Conservation (phyloP, 2,797 vertebrate genomes). For the Falco columbarius region DNA sequence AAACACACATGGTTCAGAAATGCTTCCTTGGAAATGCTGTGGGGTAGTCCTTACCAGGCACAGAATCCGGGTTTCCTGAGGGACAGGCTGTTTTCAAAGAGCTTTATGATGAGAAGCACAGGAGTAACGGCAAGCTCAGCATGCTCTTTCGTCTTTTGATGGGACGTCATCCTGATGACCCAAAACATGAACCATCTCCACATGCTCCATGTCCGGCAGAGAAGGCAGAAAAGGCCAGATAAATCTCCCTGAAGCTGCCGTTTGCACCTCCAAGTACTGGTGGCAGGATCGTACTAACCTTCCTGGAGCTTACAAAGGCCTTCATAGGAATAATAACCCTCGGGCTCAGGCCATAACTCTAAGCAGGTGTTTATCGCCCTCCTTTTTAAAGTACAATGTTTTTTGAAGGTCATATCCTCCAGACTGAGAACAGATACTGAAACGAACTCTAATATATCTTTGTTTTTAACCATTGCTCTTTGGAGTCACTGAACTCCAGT, state of each 20-base stretch:
- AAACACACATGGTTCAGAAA: neutral
- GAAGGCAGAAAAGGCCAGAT: neutral
- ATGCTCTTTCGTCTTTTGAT: neutral
- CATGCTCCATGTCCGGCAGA: neutral
- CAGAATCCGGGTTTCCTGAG: neutral
- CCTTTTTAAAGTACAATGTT: neutral
- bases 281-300: neutral
- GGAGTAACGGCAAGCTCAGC: neutral
- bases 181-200: neutral
- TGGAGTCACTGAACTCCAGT: neutral
- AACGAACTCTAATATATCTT: neutral
- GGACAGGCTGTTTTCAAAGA: neutral
- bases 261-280: neutral
- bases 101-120: neutral
- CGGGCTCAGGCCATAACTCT: neutral
- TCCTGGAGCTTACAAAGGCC: neutral
- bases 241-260: neutral
- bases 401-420: neutral
- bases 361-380: neutral
- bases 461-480: accelerated
- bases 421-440: neutral
- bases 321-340: neutral
- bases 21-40: neutral
- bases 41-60: neutral
- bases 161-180: neutral